These are phyloP conservation scores for Hycleus cichorii DNA, from an alignment of 1,140 invertebrate species.

Conservation along the genomic window DNA sequence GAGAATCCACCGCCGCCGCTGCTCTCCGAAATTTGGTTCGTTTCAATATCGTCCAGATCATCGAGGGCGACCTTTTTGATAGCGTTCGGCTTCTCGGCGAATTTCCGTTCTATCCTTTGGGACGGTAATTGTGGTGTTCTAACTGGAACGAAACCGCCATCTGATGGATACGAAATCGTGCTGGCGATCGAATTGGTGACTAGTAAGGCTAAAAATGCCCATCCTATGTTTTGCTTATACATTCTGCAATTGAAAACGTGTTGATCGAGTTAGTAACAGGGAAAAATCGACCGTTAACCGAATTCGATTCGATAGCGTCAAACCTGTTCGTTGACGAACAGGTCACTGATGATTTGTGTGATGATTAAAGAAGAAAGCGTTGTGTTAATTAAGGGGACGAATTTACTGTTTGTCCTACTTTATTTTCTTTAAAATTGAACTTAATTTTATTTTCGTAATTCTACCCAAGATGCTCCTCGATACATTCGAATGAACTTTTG, in stretches of 20 bases:
- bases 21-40: constrained; percentile 66
- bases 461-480: constrained; percentile 6
- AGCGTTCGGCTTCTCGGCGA: constrained; percentile 78
- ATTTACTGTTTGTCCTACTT: not conserved
- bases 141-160: constrained; percentile 39
- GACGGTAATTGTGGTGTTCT: constrained; percentile 43
- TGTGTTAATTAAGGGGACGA: too few species aligned
- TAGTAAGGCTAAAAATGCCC: constrained; percentile 47
- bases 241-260: constrained; percentile 35
- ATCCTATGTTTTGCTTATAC: constrained; percentile 45
- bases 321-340: not conserved
- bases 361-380: too few species aligned
- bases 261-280: not conserved
- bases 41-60: constrained; percentile 71
- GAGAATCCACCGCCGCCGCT: constrained; percentile 63
- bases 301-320: not conserved
- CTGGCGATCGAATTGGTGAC: constrained; percentile 47
- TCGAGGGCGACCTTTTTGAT: constrained; percentile 78
- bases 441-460: constrained; percentile 19
- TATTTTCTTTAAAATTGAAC: constrained; percentile 1
- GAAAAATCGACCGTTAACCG: not conserved
- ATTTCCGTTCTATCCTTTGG: constrained; percentile 62
- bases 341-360: not conserved
- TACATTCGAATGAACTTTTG: constrained; percentile 11
- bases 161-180: constrained; percentile 47